phyloP scores from a whole-genome alignment of 2,888 invertebrate species.

The Allygus modestus region DNA sequence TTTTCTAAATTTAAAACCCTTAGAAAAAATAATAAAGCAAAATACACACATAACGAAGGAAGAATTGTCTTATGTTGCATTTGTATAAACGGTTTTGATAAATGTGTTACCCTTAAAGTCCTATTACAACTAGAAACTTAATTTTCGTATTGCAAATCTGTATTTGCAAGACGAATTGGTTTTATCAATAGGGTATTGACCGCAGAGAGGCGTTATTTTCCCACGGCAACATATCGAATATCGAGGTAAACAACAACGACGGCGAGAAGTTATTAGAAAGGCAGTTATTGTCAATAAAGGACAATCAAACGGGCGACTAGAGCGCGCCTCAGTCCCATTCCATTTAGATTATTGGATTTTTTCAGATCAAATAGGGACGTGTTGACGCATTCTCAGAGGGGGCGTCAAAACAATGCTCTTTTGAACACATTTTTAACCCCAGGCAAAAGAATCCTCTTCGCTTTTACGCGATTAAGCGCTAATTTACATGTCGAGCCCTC shows the following conservation, averaged over 20 bases:
- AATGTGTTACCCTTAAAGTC: no score
- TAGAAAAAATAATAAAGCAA: no score
- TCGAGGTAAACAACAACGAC: conserved; percentile 6
- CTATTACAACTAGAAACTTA: no score
- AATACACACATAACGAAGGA: no score
- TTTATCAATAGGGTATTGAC: no score
- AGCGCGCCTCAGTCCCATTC: neutral
- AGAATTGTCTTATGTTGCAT: no score
- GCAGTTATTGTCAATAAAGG: conserved; percentile 23
- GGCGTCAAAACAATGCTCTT: conserved; percentile 6
- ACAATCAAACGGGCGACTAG: neutral
- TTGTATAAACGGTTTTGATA: no score
- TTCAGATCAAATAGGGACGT: conserved; percentile 6
- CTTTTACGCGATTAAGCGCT: neutral
- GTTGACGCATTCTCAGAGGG: conserved; percentile 1
- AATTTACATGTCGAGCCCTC: neutral
- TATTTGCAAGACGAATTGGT: no score
- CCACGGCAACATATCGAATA: neutral
- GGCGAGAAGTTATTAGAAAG: conserved; percentile 16
- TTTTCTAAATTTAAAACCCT: no score
- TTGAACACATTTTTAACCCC: conserved; percentile 6
- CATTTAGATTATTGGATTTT: conserved; percentile 34
- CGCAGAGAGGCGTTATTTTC: no score
- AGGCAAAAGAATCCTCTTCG: neutral
- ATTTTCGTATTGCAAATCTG: no score